Evolutionary conservation across 2,113 vertebrate species (phyloP), one percentile per base, ranked within the genome.

Genomic region (Neogobius melanostomus): DNA sequence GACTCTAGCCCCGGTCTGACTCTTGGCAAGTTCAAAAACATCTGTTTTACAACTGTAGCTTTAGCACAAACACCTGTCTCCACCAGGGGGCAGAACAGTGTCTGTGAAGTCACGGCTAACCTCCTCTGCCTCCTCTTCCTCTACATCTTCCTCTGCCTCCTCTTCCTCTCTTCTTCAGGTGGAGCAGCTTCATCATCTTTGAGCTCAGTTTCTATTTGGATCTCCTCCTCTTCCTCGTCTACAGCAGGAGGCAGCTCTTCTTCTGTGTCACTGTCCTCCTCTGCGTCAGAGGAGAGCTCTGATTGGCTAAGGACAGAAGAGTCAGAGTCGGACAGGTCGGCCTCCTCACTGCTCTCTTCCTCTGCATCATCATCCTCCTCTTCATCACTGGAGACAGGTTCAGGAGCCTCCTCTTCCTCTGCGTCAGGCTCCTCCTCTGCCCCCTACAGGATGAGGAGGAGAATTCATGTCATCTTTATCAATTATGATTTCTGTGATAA

Each of bases 221-320:
- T 36, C 28, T 36, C 28, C 28, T 36, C 28, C 16, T 65, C 46
- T 0, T 81, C 8, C 4, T 74, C 69, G 10, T 76, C 63, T 44
- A 59, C 52, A 1, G 56, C 65, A 28, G 71, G 68, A 43, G 17
- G 21, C 21, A 86, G 82, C 1, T 8, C 45, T 11, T 84, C 77
- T n/a, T 87, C 85, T 21, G 82, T 82, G 2, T 80, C 83, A 6
- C 64, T 78, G 0, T 88, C 77, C 47, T 82, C 85, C n/a, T 84
- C 83, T 70, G 74, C 72, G 0, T 86, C 85, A 9, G 73, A 81
- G 49, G 83, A 81, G 5, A 73, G 72, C 11, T 14, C 69, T 15
- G 83, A 72, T 51, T 80, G 82, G 8, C 66, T 77, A 46, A 71
- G 0, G 0, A 81, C 86, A 7, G 84, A 80, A 50, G 76, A 11